phyloP scores from a whole-genome alignment of 2,113 vertebrate genomes.

The Coreoperca whiteheadi region DNA sequence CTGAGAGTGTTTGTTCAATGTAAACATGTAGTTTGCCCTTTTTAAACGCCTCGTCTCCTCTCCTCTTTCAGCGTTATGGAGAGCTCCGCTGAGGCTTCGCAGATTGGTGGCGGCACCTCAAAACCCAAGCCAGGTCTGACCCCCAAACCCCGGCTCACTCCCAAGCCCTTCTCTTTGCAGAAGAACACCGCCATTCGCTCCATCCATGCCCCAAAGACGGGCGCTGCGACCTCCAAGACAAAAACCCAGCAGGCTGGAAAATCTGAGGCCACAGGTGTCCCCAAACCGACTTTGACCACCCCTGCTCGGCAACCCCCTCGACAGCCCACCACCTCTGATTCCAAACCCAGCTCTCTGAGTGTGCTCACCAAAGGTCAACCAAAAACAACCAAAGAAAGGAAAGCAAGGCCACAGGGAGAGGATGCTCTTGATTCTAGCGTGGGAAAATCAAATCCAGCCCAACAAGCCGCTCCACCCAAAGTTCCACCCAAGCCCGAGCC shows the following conservation, averaged over 20 bases:
- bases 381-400: conserved; percentile 26
- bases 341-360: conserved; percentile 34
- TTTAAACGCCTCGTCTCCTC: conserved; percentile 17
- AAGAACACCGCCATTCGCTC: conserved; percentile 70
- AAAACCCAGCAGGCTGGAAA: conserved; percentile 20
- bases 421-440: conserved; percentile 13
- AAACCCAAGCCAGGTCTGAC: conserved; percentile 61
- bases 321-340: conserved; percentile 8
- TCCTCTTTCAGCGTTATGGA: conserved; percentile 69
- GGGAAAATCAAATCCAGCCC: conserved; percentile 34
- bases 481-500: conserved; percentile 29
- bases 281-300: conserved; percentile 19
- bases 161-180: conserved; percentile 81
- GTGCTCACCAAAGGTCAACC: conserved; percentile 23
- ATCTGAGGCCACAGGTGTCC: not conserved
- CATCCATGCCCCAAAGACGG: conserved; percentile 68
- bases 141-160: conserved; percentile 76
- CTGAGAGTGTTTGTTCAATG: conserved; percentile 10
- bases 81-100: conserved; percentile 51
- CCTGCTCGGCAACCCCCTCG: conserved; percentile 17
- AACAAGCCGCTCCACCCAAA: conserved; percentile 24
- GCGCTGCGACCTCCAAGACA: not conserved
- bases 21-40: not conserved
- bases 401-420: conserved; percentile 13
- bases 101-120: not conserved